These are phyloP conservation scores for Trichomalopsis sarcophagae DNA, from an alignment of 1,140 invertebrate species.

Conservation along the genomic window DNA sequence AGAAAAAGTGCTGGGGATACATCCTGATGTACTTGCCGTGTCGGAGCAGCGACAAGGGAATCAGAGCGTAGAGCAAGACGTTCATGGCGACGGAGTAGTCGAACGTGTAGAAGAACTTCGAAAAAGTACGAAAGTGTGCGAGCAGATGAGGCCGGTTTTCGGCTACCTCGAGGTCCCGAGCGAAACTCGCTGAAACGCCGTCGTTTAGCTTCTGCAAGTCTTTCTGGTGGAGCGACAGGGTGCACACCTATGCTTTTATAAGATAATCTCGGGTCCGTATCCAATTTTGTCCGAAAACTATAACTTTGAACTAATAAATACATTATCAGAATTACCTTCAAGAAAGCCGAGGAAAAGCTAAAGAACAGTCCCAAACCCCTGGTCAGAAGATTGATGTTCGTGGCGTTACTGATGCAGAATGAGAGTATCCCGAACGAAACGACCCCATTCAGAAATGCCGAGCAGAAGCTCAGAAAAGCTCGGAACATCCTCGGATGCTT, in stretches of 20 bases:
- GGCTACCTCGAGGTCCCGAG: not conserved
- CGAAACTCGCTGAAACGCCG: conserved; percentile 12
- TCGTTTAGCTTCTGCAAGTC: not conserved
- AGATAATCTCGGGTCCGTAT: not conserved
- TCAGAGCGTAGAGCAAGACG: not conserved
- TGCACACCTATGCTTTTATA: not conserved
- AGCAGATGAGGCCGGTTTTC: conserved; percentile 14
- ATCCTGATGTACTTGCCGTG: conserved; percentile 24
- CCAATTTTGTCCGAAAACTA: too few species aligned
- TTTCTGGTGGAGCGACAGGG: not conserved
- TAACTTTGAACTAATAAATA: not conserved
- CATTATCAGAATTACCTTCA: conserved; percentile 52
- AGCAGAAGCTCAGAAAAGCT: not conserved
- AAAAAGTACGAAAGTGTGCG: not conserved
- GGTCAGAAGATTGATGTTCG: conserved; percentile 53
- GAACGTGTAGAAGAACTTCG: conserved; percentile 13
- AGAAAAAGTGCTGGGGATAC: conserved; percentile 12
- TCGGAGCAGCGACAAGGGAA: not conserved
- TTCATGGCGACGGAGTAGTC: not conserved
- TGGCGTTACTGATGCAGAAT: conserved; percentile 50
- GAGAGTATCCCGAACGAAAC: conserved; percentile 17
- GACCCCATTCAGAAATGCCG: not conserved
- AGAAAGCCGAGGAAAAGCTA: conserved; percentile 48
- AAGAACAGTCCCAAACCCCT: conserved; percentile 53
- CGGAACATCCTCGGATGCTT: not conserved